Base-by-base conservation (phyloP, 2,888 invertebrate genomes). In the Sphaeridia pumilis region DNA sequence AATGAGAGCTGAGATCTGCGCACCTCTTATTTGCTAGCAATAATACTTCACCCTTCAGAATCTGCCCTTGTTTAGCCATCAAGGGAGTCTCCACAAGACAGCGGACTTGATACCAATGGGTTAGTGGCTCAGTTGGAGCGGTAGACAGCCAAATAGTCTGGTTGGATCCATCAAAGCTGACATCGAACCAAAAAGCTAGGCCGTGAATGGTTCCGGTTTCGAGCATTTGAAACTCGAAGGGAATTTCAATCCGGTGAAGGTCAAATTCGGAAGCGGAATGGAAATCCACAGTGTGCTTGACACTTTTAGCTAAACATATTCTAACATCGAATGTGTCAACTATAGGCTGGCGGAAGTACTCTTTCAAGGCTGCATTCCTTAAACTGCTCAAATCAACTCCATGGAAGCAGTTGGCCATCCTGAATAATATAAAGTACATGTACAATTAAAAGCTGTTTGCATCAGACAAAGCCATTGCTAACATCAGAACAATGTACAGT, bases 161-260 rank as follows among this genome's bases (percentile, higher is more conserved):
- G 55, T 81, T 81, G 43, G 81, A 81, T 34, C 97, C 95, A 55
- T 87, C 82, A 73, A 98, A 97, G 61, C 94, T 84, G 24, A 97
- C 95, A 74, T 98, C 95, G 71, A 98, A 98, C 97, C 98, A 98
- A 74, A 98, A 97, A 20, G 97, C 97, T 65, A 87, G 76, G 55
- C 78, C 78, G 65, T 78, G 78, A 7, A 78, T 69, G 54, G 73
- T 71, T 34, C 74, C 75, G 12, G 76, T 70, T 71, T 92, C 88
- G 65, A 87, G 76, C 65, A 94, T 77, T 67, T 86, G 86, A 75
- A 94, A 97, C 71, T 88, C 84, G 59, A 97, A 78, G 43, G 95
- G 94, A 67, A 98, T 88, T 72, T 92, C 87, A 70, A 98, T 95
- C 67, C 83, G 81, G 72, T 97, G 92, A 66, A 98, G 78, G 72